Evolutionary conservation across 2,113 vertebrate genomes (phyloP), one percentile per base, ranked within the genome.

Genomic region (Galbula dea): DNA sequence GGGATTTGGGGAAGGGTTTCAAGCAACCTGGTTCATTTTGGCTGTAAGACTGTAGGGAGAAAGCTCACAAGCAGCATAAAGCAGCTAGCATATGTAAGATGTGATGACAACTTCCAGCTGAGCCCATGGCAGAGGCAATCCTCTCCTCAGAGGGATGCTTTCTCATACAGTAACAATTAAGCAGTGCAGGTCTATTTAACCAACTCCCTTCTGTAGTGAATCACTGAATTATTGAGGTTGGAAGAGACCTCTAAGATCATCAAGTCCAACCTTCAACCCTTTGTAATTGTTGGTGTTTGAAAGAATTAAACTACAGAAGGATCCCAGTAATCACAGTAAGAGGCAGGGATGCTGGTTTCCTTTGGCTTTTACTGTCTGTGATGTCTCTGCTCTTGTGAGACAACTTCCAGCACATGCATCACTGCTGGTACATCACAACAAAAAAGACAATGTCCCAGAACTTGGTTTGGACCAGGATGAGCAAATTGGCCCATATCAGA

Each of bases 81-180:
- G 54, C 78, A 21, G 65, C 67, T n/a, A 1, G 21, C 37, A 37
- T 9, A 14, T 0, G 0, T 49, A 54, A 4, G 18, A 86, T 73
- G 62, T 83, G 92, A 77, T 74, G 89, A 81, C 66, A 82, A 11
- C 14, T 63, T 74, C 72, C 68, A 83, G 80, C 72, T 86, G 88
- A 86, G 90, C 72, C 45, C 10, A 0, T 32, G 75, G 51, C 59
- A 65, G 29, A 73, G 41, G 39, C 34, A 41, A 24, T 26, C 30
- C 30, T 83, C 43, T 16, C 63, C 46, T 77, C 80, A 80, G 68
- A 19, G 15, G 45, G 12, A 26, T 27, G n/a, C 15, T 92, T 54
- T 49, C 55, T 48, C 63, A 12, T 27, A 34, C 23, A 69, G 29
- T 65, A 62, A 41, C 45, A 26, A 51, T 77, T 58, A 72, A 88